Percentiles rank a stretch among this genome's conserved stretches.
Conservation (phyloP, 2,113 vertebrate species). For the Rhinolophus sinicus region DNA sequence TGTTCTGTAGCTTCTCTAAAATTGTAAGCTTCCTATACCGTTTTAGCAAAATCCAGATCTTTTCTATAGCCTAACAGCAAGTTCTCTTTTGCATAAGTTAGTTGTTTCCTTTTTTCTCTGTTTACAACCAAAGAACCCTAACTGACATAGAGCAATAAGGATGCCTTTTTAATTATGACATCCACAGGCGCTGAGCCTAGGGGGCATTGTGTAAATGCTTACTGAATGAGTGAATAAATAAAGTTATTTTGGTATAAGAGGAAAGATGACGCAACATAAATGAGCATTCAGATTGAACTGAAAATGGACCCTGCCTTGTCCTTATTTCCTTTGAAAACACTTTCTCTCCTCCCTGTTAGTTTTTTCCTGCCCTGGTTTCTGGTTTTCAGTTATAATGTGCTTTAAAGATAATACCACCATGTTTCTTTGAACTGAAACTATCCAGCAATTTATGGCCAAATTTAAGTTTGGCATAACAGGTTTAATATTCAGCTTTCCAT, state of each 20-base stretch:
- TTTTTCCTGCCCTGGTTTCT: constrained; percentile 34
- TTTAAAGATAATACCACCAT: constrained; percentile 70
- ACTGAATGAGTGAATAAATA: constrained; percentile 73
- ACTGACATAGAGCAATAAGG: constrained; percentile 20
- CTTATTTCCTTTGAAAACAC: constrained; percentile 51
- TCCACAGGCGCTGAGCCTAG: constrained; percentile 23
- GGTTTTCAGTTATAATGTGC: constrained; percentile 64
- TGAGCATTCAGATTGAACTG: not conserved
- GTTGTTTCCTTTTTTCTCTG: not conserved
- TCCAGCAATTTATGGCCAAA: constrained; percentile 70
- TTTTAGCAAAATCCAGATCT: not conserved
- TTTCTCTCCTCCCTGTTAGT: not conserved
- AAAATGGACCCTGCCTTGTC: constrained; percentile 36
- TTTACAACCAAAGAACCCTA: constrained; percentile 26
- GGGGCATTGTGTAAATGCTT: constrained; percentile 63
- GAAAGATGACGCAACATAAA: constrained; percentile 63
- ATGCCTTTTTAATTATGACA: constrained; percentile 67
- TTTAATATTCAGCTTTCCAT: constrained; percentile 74
- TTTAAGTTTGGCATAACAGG: constrained; percentile 77
- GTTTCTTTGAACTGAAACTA: constrained; percentile 75
- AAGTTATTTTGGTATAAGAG: constrained; percentile 48
- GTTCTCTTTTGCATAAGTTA: not conserved
- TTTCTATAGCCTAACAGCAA: not conserved
- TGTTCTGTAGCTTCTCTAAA: not conserved
- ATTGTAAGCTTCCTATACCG: not conserved